Base-by-base conservation (phyloP, 2,113 vertebrate species). In the Panthera uncia region DNA sequence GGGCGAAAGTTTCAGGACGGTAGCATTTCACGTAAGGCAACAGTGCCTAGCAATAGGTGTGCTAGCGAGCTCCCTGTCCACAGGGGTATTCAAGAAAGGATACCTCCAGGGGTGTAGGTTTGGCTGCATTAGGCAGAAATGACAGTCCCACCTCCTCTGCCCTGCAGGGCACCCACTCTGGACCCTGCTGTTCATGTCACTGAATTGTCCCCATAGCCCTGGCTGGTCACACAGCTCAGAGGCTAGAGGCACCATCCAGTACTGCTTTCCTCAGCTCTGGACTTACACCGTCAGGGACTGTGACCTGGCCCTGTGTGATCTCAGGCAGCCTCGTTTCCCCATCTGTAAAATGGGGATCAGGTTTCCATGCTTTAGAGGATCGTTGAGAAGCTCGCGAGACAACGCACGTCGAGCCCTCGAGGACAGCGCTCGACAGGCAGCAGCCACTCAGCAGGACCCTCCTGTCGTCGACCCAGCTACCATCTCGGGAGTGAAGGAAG, bases 391-490 rank as follows among this genome's bases (percentile, higher is more conserved):
- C 36, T 55, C 2, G 36, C 23, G 21, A 31, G 38, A 36, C 21
- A 16, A 4, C 1, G 55, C 7, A 4, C 0, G 1, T 19, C 7
- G 18, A 61, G 74, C 4, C 8, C 73, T 57, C 7, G 10, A 55
- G 25, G 4, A 5, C 25, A 13, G 8, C 10, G 0, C 14, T 10
- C 23, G 12, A 36, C 23, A 21, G 38, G 29, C 27, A 76, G 18
- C 19, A n/a, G 10, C 66, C 66, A 25, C 74, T 86, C 29, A 7
- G 18, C 29, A 68, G 63, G 27, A 12, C 52, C 27, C 76, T 36
- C 50, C 74, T 31, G 10, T 29, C 36, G 4, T 16, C 0, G 0
- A 41, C 4, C 36, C 23, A 10, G 0, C 6, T 9, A 1, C 33
- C 27, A 31, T 12, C 68, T 78, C 3, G 19, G 84, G 15, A 13